A percentile compares a stretch with the other conserved stretches of the same genome.
phyloP scores from a whole-genome alignment of 2,113 vertebrate species.

The Reinhardtius hippoglossoides region DNA sequence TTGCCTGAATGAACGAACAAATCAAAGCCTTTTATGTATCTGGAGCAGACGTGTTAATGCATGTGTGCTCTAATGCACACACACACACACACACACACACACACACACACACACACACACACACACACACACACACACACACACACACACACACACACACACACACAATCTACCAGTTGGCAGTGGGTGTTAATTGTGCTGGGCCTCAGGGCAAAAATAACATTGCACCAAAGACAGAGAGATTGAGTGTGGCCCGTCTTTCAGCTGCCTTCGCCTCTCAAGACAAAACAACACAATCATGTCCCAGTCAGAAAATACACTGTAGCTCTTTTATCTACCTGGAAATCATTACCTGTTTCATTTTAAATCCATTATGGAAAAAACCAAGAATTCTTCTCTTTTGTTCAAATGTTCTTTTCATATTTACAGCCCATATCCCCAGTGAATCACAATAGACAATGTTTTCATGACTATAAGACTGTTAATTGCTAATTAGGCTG shows the following conservation, averaged over 20 bases:
- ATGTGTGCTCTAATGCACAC: constrained; percentile 2
- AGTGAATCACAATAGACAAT: constrained; percentile 52
- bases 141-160: constrained; percentile 24
- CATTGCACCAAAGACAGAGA: constrained; percentile 64
- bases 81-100: constrained; percentile 24
- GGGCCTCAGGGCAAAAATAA: constrained; percentile 77
- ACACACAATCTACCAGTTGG: constrained; percentile 50
- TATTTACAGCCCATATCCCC: constrained; percentile 37
- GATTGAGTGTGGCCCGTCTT: constrained; percentile 40
- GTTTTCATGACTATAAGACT: constrained; percentile 70
- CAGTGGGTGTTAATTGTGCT: constrained; percentile 78
- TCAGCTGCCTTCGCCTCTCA: constrained; percentile 34
- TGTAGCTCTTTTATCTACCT: background rate
- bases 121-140: constrained; percentile 19
- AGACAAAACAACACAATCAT: constrained; percentile 40
- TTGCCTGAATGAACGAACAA: constrained; percentile 51
- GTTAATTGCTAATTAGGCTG: constrained; percentile 79
- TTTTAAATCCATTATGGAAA: too few species aligned
- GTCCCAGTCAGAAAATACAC: background rate
- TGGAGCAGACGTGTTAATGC: constrained; percentile 38
- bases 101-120: background rate
- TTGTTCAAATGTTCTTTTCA: constrained; percentile 35
- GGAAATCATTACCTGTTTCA: background rate
- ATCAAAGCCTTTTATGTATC: constrained; percentile 52
- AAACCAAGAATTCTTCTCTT: background rate